These are phyloP conservation scores for Megalurothrips usitatus DNA, from an alignment of 2,888 invertebrate genomes.

Conservation along the genomic window DNA sequence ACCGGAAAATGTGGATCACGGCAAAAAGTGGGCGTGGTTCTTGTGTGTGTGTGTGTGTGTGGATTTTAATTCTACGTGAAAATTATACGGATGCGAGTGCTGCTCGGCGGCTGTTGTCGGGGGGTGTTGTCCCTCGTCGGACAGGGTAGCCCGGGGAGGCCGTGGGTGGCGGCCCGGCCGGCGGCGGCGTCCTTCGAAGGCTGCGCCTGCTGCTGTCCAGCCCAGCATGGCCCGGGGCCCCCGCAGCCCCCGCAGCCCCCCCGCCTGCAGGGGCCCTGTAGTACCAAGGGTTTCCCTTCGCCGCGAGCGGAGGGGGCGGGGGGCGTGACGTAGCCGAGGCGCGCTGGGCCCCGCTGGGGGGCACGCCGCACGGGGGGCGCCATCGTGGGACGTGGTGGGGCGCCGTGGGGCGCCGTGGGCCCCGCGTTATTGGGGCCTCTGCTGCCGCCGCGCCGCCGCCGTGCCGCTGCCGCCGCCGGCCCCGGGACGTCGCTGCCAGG, in stretches of 20 bases:
- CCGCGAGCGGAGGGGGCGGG: neutral
- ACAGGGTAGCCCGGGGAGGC: neutral
- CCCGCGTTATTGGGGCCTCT: neutral
- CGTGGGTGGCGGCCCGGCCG: neutral
- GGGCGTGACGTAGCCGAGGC: neutral
- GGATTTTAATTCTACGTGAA: no score
- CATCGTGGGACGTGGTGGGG: conserved; percentile 12
- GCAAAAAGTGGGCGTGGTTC: no score
- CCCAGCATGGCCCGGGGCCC: neutral
- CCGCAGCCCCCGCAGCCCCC: neutral
- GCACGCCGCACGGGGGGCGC: neutral
- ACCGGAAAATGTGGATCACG: no score
- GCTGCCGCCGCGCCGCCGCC: neutral
- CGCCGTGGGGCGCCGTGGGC: neutral
- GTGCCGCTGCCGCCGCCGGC: no score
- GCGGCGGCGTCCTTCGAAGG: no score
- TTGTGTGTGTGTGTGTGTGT: no score
- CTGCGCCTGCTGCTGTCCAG: neutral
- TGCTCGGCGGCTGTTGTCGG: no score
- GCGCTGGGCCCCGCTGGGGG: no score
- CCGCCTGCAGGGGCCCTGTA: neutral
- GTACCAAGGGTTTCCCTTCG: neutral
- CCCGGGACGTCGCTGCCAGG: no score
- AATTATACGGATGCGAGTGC: no score
- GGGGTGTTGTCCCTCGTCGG: no score